Evolutionary conservation across 2,888 invertebrate species (phyloP), one percentile per base, ranked within the genome.

Genomic region (Rhaphigaster nebulosa): DNA sequence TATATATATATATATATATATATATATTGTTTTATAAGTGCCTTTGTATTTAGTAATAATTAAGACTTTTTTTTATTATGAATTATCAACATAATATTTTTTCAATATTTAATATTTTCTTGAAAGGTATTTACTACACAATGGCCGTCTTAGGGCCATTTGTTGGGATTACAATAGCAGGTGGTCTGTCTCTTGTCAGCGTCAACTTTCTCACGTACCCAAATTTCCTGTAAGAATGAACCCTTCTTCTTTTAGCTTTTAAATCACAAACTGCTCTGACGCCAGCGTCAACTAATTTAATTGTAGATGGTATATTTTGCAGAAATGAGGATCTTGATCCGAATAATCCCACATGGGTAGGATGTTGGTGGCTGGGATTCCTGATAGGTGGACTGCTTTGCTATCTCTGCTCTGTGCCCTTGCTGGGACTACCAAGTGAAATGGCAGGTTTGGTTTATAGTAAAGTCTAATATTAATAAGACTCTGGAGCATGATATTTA

Each of bases 351-450:
- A 95, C 96, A 20, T 97, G 97, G 97, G 96, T 97, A 90, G 97
- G 97, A 45, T 97, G 97, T 45, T 97, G 97, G 97, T 97, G 97
- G 97, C 95, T 97, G 89, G 97, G 97, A 2, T 97, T 97, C 93
- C 94, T 97, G 52, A 94, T 96, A 18, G 95, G 96, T 0, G 96
- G 96, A 0, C 87, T 95, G 5, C 94, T 96, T 60, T 96, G 96
- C 92, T 94, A 96, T 84, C 93, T 96, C 0, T 95, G 97, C 1
- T 96, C 97, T 0, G 94, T 97, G 92, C 97, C 97, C 0, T 94
- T 97, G 76, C 94, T 97, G 92, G 96, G 96, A 0, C 96, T 97
- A 93, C 97, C 97, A 0, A 95, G 95, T 92, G 95, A 95, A 29
- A 93, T 98, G 90, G 97, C 97, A 92, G 97, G 97, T 95, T 70